These are phyloP conservation scores for Lepidurus arcticus DNA, from an alignment of 1,140 invertebrate genomes.

Conservation along the genomic window DNA sequence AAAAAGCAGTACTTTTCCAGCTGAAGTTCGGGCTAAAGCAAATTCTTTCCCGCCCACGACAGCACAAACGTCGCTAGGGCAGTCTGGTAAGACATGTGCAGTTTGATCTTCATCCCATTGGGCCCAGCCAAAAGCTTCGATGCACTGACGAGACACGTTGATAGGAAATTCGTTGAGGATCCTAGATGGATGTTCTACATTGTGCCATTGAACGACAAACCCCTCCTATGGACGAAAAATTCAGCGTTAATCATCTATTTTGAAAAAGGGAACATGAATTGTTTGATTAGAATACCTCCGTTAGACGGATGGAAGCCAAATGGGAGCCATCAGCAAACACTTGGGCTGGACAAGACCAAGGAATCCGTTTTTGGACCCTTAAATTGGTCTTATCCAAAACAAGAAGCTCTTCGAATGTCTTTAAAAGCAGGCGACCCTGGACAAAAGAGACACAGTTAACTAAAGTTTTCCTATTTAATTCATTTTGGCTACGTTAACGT, in stretches of 20 bases:
- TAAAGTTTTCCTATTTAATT: neutral
- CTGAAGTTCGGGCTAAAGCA: constrained; percentile 64
- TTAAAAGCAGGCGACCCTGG: constrained; percentile 14
- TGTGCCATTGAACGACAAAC: constrained; percentile 28
- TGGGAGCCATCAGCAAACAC: constrained; percentile 80
- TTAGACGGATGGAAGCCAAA: constrained; percentile 37
- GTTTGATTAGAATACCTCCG: neutral
- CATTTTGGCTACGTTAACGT: constrained; percentile 9
- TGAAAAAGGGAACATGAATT: too few species aligned
- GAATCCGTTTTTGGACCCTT: constrained; percentile 39
- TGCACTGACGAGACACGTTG: constrained; percentile 70
- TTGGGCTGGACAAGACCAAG: constrained; percentile 52
- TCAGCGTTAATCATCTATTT: too few species aligned
- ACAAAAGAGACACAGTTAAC: constrained; percentile 16
- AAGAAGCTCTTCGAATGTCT: constrained; percentile 23
- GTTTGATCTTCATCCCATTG: constrained; percentile 60
- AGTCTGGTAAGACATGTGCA: constrained; percentile 42
- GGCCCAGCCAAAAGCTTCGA: constrained; percentile 67
- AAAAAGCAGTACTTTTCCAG: constrained; percentile 59
- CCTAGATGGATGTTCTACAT: constrained; percentile 40
- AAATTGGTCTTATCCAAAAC: constrained; percentile 20
- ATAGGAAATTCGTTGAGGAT: constrained; percentile 61
- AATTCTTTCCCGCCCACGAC: constrained; percentile 78
- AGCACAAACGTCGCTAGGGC: constrained; percentile 60
- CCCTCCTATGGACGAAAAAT: constrained; percentile 1